Base-by-base conservation (phyloP, 2,797 vertebrate species). In the Clarias laeviceps region DNA sequence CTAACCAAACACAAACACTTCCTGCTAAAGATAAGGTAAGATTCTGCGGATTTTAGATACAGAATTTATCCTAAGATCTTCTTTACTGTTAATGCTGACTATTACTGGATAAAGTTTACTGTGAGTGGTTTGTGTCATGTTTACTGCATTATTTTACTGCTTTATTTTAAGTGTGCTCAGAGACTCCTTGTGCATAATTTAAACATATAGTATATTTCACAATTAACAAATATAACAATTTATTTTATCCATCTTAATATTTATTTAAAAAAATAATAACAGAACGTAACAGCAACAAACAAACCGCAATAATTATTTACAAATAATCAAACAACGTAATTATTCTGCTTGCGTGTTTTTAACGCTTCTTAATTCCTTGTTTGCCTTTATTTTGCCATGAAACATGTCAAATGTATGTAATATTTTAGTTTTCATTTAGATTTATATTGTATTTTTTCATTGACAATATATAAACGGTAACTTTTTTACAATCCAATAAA, bases 1-100 rank as follows among this genome's bases (percentile, higher is more conserved):
- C 91, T 4, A 92, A 88, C 9, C 83, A 89, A 0, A 94, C 93
- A 57, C 92, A 93, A 70, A 94, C 92, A 32, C 91, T 94, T 68
- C 93, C 92, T 0, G 93, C 2, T 9, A 92, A 84, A 85, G 92
- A 93, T 0, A 93, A 89, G 90, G 89, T 91, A 89, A 89, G 90
- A 65, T 45, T 17, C 17, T 65, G 7, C 27, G n/a, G 34, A 40
- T 11, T 40, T 27, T 8, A 29, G 24, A 17, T 40, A 24, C 18
- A 22, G 0, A 34, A 7, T 37, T 61, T n/a, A 4, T 78, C 22
- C 1, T 37, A 61, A 15, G 8, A 29, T 18, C 24, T n/a, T n/a
- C 4, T 37, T 15, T 61, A 37, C 5, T 24, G 5, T 40, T 32
- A 62, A 3, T 18, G 11, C 20, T 40, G 32, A 40, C 62, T n/a